Evolutionary conservation across 2,113 vertebrate genomes (phyloP).

Genomic region (Embiotoca jacksoni): DNA sequence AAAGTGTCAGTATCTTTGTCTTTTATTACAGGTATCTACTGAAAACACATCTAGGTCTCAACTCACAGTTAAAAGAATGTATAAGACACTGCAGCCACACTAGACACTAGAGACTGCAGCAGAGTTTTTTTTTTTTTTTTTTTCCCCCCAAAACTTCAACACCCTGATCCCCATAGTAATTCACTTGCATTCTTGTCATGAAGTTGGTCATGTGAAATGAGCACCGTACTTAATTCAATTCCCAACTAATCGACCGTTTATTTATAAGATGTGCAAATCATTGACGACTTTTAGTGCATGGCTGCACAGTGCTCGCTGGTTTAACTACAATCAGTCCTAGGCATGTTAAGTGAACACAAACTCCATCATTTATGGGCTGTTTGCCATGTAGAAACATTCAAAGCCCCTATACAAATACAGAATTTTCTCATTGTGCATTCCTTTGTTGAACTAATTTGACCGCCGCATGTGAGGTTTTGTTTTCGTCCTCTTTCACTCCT

Average conservation of each 20-base stretch:
- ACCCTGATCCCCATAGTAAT: neutral
- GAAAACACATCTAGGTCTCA: no score
- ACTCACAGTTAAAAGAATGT: no score
- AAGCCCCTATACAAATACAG: conserved; percentile 35
- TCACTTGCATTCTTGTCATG: neutral
- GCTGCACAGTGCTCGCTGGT: neutral
- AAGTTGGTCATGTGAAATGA: neutral
- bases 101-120: neutral
- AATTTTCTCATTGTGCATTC: conserved; percentile 61
- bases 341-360: conserved; percentile 15
- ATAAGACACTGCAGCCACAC: no score
- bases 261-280: conserved; percentile 12
- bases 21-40: no score
- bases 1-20: no score
- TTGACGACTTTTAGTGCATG: neutral
- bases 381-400: conserved; percentile 19
- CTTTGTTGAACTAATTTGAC: conserved; percentile 49
- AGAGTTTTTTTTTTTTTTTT: conserved; percentile 2
- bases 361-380: neutral
- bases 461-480: conserved; percentile 59
- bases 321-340: neutral
- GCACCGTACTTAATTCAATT: neutral
- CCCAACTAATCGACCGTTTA: neutral
- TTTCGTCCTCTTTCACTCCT: conserved; percentile 44
- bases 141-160: conserved; percentile 7